A percentile compares a stretch with the other conserved stretches of the same genome.
phyloP scores from a whole-genome alignment of 2,888 invertebrate genomes.

The Brachyptera risi region DNA sequence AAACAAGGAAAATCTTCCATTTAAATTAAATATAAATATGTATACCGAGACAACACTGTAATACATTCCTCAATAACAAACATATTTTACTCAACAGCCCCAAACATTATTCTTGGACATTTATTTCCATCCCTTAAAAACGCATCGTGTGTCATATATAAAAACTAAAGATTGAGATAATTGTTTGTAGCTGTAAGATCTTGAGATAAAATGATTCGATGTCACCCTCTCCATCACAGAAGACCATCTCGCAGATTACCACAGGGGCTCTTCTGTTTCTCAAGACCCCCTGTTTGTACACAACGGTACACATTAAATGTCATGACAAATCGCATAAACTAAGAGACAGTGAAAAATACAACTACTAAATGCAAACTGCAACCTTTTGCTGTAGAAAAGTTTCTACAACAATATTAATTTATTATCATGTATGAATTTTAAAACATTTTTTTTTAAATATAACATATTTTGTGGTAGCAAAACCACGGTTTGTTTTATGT shows the following conservation, averaged over 20 bases:
- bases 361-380: not conserved
- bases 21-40: too few relatives aligned
- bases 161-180: conserved; percentile 8
- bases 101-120: too few relatives aligned
- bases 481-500: too few relatives aligned
- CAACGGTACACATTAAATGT: not conserved
- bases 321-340: not conserved
- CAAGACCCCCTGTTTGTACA: not conserved
- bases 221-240: conserved; percentile 2
- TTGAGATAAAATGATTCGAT: not conserved
- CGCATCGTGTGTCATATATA: too few relatives aligned
- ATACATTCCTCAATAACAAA: too few relatives aligned
- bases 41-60: too few relatives aligned
- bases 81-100: too few relatives aligned
- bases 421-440: too few relatives aligned
- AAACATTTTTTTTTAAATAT: too few relatives aligned
- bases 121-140: conserved; percentile 2
- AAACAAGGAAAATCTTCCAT: too few relatives aligned
- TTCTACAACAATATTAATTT: not conserved
- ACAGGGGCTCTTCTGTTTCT: not conserved
- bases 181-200: not conserved
- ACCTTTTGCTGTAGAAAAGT: too few relatives aligned
- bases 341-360: not conserved
- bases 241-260: not conserved
- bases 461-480: too few relatives aligned